Conservation (phyloP, 2,797 vertebrate species). For the Pelodytes ibericus region DNA sequence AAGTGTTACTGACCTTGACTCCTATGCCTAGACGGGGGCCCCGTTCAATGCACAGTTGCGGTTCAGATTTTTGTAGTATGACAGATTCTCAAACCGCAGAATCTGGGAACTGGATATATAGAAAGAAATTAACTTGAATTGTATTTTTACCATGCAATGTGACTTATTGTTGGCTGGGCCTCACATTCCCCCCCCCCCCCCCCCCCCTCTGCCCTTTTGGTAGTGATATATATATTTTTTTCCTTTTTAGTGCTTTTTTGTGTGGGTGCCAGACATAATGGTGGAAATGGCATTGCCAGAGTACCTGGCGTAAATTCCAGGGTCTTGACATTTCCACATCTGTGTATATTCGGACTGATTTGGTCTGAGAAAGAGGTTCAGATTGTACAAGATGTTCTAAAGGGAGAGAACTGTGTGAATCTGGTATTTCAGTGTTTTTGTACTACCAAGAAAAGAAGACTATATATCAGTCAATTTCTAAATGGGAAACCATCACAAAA, state of each 20-base stretch:
- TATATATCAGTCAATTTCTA: no score
- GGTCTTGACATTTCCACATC: no score
- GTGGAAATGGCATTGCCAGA: background rate
- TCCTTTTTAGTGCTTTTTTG: background rate
- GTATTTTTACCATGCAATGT: background rate
- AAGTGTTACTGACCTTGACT: slow-evolving; percentile 23
- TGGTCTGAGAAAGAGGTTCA: no score
- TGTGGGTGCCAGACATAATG: background rate
- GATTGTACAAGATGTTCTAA: no score
- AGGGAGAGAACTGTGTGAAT: no score
- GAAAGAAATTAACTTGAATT: background rate
- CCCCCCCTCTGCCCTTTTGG: background rate
- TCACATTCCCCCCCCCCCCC: background rate
- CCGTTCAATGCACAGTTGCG: background rate
- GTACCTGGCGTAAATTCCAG: background rate
- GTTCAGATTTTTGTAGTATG: slow-evolving; percentile 24
- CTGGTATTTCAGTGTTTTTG: no score
- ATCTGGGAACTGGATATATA: background rate
- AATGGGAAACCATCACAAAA: no score
- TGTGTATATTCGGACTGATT: no score
- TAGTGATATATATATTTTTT: background rate
- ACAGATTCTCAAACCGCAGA: slow-evolving; percentile 18
- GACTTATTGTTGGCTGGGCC: slow-evolving; percentile 3
- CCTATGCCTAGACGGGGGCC: background rate
- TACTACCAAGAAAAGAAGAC: no score